Base-by-base conservation (phyloP, 2,797 vertebrate species). In the Phalanger gymnotis region DNA sequence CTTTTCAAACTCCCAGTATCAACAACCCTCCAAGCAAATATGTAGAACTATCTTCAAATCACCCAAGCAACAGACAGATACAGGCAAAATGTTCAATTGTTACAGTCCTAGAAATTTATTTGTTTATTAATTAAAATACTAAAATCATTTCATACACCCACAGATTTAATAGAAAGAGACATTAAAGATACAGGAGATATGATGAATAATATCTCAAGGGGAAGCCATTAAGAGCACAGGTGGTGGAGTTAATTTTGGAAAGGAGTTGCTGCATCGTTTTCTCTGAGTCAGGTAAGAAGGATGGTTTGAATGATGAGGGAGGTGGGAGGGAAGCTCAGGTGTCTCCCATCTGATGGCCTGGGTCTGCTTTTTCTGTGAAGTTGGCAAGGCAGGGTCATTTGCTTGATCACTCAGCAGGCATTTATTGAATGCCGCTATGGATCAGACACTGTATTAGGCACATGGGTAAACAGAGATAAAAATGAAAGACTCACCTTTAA, bases 81-180 rank as follows among this genome's bases (percentile, higher is more conserved):
- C 11, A 81, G 54, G 11, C 53, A 61, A 34, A 89, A 5, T 51
- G 5, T 40, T 11, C 2, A 66, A 3, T 16, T 40, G 54, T 27
- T 16, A 6, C n/a, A 53, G 25, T 13, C 5, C 91, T 27, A 28
- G 22, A 52, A 31, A 61, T 5, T 5, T 51, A 81, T 92, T 34
- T n/a, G 56, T 1, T 30, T 89, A 92, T 54, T 31, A 28, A 25
- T 31, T 91, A 96, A 93, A 90, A 94, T 91, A 92, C 55, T 56
- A 61, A 94, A 30, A 92, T 92, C 28, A 34, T 55, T 81, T 56
- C 3, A 25, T 31, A 51, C 0, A 12, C n/a, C n/a, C n/a, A n/a
- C n/a, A 81, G 73, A 10, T 47, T 22, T 81, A 40, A 81, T 81
- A 3, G 73, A 61, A 34, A 61, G 58, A 61, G 58, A 40, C n/a